Evolutionary conservation across 2,113 vertebrate genomes (phyloP).

Genomic region (Eretmochelys imbricata): DNA sequence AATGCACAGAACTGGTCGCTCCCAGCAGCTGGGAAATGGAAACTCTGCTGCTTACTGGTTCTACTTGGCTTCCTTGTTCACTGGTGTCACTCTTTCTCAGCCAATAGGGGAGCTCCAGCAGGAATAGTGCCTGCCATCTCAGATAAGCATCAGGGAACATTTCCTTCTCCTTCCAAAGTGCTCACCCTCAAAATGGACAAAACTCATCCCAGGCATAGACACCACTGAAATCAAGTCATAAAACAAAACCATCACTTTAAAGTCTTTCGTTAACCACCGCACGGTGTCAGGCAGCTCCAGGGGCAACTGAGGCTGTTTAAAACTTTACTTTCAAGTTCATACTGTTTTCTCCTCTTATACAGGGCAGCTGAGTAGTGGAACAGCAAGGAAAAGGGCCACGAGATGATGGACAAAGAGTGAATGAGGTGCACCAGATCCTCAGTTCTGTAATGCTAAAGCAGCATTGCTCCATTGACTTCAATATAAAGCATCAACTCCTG

Average conservation of each 20-base stretch:
- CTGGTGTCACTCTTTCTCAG: background rate
- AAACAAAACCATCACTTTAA: background rate
- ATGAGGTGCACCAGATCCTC: background rate
- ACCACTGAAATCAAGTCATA: background rate
- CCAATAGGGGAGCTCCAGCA: background rate
- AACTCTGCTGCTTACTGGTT: background rate
- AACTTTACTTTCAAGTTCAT: background rate
- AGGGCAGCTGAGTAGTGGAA: background rate
- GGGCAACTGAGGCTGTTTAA: background rate
- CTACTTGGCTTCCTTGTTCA: background rate
- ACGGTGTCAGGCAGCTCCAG: background rate
- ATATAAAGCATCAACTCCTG: background rate
- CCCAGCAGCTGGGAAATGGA: background rate
- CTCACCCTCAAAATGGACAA: background rate
- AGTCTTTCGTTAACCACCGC: background rate
- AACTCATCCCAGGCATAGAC: background rate
- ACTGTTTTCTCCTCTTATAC: background rate
- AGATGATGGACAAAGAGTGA: background rate
- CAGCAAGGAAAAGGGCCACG: background rate
- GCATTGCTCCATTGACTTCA: background rate
- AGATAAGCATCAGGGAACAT: background rate
- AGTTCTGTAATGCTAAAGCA: background rate
- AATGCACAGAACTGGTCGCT: background rate
- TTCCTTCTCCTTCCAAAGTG: background rate
- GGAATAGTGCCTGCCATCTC: background rate